A percentile compares a stretch with the other conserved stretches of the same genome.
These are phyloP conservation scores for Danio jaintianensis DNA, from an alignment of 2,797 vertebrate genomes.

Conservation along the genomic window DNA sequence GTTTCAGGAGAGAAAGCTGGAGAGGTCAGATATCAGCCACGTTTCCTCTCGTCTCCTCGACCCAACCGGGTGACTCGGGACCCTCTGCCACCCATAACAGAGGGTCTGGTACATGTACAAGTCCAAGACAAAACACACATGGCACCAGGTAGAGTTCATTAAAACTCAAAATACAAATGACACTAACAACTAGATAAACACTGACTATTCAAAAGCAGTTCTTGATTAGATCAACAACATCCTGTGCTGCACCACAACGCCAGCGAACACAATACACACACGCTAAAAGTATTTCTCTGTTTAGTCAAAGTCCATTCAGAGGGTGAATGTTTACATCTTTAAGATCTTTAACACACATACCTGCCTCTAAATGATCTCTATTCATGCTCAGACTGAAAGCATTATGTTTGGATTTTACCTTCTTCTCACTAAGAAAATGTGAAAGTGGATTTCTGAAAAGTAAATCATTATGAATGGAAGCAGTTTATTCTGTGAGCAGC, in stretches of 20 bases:
- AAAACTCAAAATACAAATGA: slow-evolving; percentile 34
- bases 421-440: not conserved
- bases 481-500: not conserved
- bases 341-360: slow-evolving; percentile 36
- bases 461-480: not conserved
- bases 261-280: slow-evolving; percentile 16
- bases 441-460: not conserved
- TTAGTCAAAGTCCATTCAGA: slow-evolving; percentile 43
- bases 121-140: slow-evolving; percentile 19
- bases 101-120: slow-evolving; percentile 27
- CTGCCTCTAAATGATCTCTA: slow-evolving; percentile 44
- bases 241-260: slow-evolving; percentile 3
- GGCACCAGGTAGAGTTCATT: slow-evolving; percentile 40
- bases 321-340: slow-evolving; percentile 50
- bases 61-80: slow-evolving; percentile 31
- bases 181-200: slow-evolving; percentile 35
- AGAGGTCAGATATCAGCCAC: slow-evolving; percentile 64
- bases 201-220: slow-evolving; percentile 19
- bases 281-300: slow-evolving; percentile 2
- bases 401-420: slow-evolving; percentile 14
- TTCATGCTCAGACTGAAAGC: slow-evolving; percentile 35
- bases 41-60: slow-evolving; percentile 67
- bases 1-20: slow-evolving; percentile 33
- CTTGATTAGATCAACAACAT: slow-evolving; percentile 45
- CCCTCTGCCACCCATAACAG: slow-evolving; percentile 47